Base-by-base conservation (phyloP, 2,797 vertebrate genomes). In the Anniella stebbinsi region DNA sequence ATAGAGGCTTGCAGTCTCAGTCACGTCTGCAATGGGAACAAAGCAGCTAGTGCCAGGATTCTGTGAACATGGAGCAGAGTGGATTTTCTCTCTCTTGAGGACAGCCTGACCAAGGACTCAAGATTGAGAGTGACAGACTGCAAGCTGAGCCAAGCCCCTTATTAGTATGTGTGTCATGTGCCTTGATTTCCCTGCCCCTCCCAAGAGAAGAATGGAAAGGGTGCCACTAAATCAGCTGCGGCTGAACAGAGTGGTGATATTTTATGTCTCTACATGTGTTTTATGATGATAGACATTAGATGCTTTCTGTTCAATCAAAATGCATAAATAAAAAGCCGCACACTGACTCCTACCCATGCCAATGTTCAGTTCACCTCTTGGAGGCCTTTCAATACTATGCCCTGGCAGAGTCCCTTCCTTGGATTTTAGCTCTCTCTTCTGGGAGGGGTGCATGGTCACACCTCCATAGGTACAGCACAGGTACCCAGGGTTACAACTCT, bases 271-370 rank as follows among this genome's bases (percentile, higher is more conserved):
- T 86, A 81, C 54, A 76, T 86, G 77, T 69, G 36, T 86, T 91
- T 86, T 86, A 88, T 89, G 84, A 48, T 88, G 84, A 88, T 88
- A 75, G 57, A 88, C 89, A 90, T 90, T 87, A 82, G 82, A 88
- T 38, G 33, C 36, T 86, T 86, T 86, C 70, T 82, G 48, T 73
- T 81, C 87, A 88, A 86, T 82, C 84, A 89, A 76, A 91, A 89
- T 81, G 72, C 77, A 86, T 82, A 89, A 91, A 91, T 86, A 76
- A 57, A 69, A 73, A 8, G 4, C 54, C 41, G 57, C 28, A 48
- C 84, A 48, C 38, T 28, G 63, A 41, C 30, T 85, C 11, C 57
- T 54, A 67, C 30, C 41, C 2, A 51, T 28, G 30, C 77, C 54
- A 51, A 33, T n/a, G 67, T 15, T 86, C 69, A 38, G 25, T 76